phyloP scores from a whole-genome alignment of 2,888 invertebrate genomes.

The Eueremaeus valkanovi region DNA sequence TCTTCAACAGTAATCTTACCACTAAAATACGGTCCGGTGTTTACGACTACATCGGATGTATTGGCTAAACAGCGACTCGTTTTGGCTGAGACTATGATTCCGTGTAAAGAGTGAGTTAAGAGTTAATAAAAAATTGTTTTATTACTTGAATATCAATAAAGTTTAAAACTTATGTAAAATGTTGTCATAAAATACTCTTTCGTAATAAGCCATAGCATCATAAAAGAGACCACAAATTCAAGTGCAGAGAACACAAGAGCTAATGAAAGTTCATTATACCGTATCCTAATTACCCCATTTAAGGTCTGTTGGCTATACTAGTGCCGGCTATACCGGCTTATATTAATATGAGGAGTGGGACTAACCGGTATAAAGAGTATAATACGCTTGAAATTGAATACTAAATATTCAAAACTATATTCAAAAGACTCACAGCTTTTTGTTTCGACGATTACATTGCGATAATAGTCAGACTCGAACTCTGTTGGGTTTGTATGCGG shows the following conservation, averaged over 20 bases:
- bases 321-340: not conserved
- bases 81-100: slow-evolving; percentile 30
- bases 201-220: too few relatives aligned
- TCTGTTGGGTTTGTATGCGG: slow-evolving; percentile 50
- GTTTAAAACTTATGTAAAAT: too few relatives aligned
- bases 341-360: not conserved
- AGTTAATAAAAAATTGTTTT: not conserved
- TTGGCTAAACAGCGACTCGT: slow-evolving; percentile 40
- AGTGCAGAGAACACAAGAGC: not conserved
- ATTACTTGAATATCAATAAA: too few relatives aligned
- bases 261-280: slow-evolving; percentile 6
- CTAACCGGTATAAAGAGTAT: too few relatives aligned
- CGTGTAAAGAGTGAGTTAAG: too few relatives aligned
- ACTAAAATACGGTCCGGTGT: slow-evolving; percentile 74
- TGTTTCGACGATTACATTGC: slow-evolving; percentile 69
- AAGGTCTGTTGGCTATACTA: not conserved
- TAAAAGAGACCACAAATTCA: not conserved
- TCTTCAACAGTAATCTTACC: slow-evolving; percentile 72
- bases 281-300: slow-evolving; percentile 14
- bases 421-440: slow-evolving; percentile 69
- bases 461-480: slow-evolving; percentile 51
- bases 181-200: too few relatives aligned
- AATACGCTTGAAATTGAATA: too few relatives aligned
- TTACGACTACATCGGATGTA: slow-evolving; percentile 64
- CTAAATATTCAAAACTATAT: not conserved